Conservation (phyloP, 2,888 invertebrate genomes). For the Drosophila koepferae region DNA sequence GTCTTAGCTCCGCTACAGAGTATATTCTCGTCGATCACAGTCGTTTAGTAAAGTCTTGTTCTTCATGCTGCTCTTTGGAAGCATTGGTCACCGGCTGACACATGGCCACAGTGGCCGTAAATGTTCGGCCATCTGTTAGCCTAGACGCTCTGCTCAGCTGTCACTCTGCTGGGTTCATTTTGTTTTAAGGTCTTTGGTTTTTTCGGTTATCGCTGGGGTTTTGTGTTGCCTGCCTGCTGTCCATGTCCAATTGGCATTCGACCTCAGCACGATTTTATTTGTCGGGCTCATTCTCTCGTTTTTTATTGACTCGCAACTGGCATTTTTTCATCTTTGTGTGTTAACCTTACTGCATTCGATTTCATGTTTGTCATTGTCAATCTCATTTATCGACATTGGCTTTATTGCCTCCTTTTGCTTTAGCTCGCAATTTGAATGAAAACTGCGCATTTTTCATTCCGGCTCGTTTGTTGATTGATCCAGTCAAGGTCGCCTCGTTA, state of each 20-base stretch:
- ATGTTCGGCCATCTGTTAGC: constrained; percentile 77
- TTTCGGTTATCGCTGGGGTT: constrained; percentile 23
- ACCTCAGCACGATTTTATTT: constrained; percentile 69
- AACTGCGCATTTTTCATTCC: constrained; percentile 34
- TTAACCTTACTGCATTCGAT: constrained; percentile 68
- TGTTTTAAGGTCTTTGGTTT: constrained; percentile 60
- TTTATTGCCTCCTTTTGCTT: constrained; percentile 59
- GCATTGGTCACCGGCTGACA: constrained; percentile 56
- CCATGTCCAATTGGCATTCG: constrained; percentile 48
- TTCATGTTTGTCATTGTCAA: constrained; percentile 79
- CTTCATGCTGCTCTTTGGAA: constrained; percentile 28
- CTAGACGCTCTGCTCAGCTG: constrained; percentile 69
- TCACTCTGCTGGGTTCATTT: constrained; percentile 63
- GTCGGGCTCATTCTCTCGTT: constrained; percentile 22
- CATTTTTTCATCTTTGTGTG: constrained; percentile 57
- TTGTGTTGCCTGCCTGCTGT: constrained; percentile 9
- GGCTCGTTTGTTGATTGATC: constrained; percentile 36
- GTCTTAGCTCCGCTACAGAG: background rate
- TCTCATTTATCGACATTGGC: constrained; percentile 76
- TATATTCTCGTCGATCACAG: background rate
- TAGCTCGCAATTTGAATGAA: constrained; percentile 62
- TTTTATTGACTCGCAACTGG: constrained; percentile 65
- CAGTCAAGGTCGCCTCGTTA: constrained; percentile 42
- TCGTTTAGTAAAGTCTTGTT: background rate
- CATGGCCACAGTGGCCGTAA: constrained; percentile 63